Conservation (phyloP, 2,113 vertebrate genomes). For the Pristiophorus japonicus region DNA sequence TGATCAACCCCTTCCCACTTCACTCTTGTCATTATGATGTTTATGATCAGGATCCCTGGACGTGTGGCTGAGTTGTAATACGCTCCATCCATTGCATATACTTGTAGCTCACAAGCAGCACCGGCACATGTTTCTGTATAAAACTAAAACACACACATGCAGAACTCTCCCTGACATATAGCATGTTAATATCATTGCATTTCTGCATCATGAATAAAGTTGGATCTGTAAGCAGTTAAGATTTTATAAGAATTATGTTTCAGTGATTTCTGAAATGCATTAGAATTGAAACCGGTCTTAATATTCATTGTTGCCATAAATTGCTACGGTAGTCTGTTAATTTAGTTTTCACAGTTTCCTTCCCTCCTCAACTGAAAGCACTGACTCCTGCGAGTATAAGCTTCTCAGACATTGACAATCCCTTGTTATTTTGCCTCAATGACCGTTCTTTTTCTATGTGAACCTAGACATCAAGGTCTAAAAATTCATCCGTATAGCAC, state of each 20-base stretch:
- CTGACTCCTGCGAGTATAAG: not conserved
- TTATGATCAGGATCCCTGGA: not conserved
- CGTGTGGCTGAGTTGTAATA: not conserved
- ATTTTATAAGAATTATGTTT: not conserved
- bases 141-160: not conserved
- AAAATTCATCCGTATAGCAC: not conserved
- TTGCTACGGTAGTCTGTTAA: not conserved
- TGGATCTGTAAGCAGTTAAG: not conserved
- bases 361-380: not conserved
- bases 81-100: not conserved
- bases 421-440: not conserved
- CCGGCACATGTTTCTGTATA: not conserved
- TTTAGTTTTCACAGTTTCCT: not conserved
- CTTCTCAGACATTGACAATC: not conserved
- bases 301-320: not conserved
- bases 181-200: not conserved
- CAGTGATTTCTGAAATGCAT: not conserved
- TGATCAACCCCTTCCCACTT: not conserved
- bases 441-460: not conserved
- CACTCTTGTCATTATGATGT: too few relatives aligned
- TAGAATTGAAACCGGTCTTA: not conserved
- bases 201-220: not conserved
- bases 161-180: not conserved
- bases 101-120: not conserved
- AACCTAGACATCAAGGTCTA: not conserved